Conservation (phyloP, 2,797 vertebrate genomes). For the Knipowitschia caucasica region DNA sequence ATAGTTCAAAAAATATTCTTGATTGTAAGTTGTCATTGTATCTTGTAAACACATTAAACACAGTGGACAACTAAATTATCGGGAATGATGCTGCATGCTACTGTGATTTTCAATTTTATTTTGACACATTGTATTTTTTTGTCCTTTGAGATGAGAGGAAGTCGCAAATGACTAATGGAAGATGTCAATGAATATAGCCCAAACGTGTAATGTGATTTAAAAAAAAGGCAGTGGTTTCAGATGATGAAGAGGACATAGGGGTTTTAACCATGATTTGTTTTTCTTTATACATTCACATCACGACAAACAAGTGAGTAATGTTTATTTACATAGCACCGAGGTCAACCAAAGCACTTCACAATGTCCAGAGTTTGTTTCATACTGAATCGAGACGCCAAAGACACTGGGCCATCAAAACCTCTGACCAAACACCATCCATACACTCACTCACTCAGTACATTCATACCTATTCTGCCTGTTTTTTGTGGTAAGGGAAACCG, state of each 20-base stretch:
- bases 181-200: not conserved
- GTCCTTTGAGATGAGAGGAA: not conserved
- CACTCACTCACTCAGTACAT: no score
- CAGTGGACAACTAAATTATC: not conserved
- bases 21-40: slow-evolving; percentile 7
- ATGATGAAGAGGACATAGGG: not conserved
- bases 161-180: not conserved
- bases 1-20: slow-evolving; percentile 13
- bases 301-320: no score
- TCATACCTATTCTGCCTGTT: no score
- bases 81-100: not conserved
- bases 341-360: no score
- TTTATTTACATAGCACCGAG: no score
- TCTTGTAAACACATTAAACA: not conserved
- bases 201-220: not conserved
- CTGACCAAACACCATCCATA: no score
- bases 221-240: not conserved
- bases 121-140: not conserved
- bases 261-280: no score
- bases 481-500: no score
- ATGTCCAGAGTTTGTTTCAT: no score
- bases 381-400: no score
- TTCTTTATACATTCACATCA: no score
- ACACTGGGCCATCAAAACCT: no score
- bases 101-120: not conserved